phyloP scores from a whole-genome alignment of 1,140 invertebrate species.

The Drosophila lacertosa region DNA sequence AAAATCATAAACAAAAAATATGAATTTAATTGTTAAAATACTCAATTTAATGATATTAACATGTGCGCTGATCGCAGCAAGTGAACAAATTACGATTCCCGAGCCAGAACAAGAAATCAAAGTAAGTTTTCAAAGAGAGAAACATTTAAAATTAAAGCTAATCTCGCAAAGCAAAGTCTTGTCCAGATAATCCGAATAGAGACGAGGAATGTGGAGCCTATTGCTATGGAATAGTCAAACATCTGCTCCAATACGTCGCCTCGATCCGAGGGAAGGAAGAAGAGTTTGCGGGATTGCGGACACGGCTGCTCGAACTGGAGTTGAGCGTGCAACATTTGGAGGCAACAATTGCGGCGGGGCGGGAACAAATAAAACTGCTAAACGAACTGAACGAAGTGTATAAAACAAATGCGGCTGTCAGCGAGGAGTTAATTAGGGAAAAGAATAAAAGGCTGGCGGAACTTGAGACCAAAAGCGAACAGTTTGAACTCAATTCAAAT shows the following conservation, averaged over 20 bases:
- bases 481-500: background rate
- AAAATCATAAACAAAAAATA: background rate
- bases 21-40: background rate
- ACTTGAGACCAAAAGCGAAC: background rate
- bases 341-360: background rate
- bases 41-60: background rate
- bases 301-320: background rate
- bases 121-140: slow-evolving; percentile 1
- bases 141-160: background rate
- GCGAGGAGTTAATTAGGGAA: background rate
- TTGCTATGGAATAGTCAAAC: slow-evolving; percentile 24
- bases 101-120: background rate
- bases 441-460: slow-evolving; percentile 9
- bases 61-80: background rate
- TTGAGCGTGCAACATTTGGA: background rate
- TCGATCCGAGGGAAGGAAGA: slow-evolving; percentile 1
- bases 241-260: slow-evolving; percentile 5
- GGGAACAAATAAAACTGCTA: slow-evolving; percentile 10
- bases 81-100: background rate
- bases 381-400: slow-evolving; percentile 2
- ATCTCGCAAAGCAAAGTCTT: background rate
- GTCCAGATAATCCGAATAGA: background rate
- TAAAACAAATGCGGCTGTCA: slow-evolving; percentile 1
- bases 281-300: background rate
- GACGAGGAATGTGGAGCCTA: slow-evolving; percentile 8